These are phyloP conservation scores for Latrodectus geometricus DNA, from an alignment of 1,140 invertebrate genomes.

Conservation along the genomic window DNA sequence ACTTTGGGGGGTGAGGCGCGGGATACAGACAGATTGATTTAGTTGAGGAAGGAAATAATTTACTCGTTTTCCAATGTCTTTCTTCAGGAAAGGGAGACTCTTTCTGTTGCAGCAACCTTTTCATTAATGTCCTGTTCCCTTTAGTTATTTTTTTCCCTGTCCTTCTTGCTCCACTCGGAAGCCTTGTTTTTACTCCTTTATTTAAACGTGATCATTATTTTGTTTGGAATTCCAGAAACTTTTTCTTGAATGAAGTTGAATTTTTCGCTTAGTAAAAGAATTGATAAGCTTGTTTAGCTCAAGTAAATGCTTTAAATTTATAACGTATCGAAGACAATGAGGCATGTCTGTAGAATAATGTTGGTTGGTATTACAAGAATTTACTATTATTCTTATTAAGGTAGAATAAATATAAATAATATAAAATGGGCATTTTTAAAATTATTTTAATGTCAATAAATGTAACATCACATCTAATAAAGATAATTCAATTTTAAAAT, in stretches of 20 bases:
- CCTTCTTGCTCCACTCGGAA: not conserved
- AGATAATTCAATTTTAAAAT: too few species aligned
- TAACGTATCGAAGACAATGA: not conserved
- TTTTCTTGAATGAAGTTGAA: not conserved
- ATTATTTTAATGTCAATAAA: not conserved
- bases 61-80: constrained; percentile 18
- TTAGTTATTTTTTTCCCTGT: not conserved
- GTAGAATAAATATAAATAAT: not conserved
- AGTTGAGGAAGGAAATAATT: constrained; percentile 57
- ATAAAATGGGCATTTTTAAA: not conserved
- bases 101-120: constrained; percentile 26
- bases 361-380: not conserved
- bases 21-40: constrained; percentile 41
- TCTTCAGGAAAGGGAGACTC: constrained; percentile 1
- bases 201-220: constrained; percentile 24
- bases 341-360: not conserved
- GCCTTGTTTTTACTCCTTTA: constrained; percentile 7
- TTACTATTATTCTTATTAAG: not conserved
- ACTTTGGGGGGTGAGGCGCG: not conserved
- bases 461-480: not conserved
- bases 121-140: constrained; percentile 21
- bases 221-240: constrained; percentile 5
- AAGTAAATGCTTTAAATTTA: not conserved
- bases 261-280: not conserved
- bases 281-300: not conserved